Evolutionary conservation across 2,113 vertebrate species (phyloP).

Genomic region (Notothenia coriiceps): DNA sequence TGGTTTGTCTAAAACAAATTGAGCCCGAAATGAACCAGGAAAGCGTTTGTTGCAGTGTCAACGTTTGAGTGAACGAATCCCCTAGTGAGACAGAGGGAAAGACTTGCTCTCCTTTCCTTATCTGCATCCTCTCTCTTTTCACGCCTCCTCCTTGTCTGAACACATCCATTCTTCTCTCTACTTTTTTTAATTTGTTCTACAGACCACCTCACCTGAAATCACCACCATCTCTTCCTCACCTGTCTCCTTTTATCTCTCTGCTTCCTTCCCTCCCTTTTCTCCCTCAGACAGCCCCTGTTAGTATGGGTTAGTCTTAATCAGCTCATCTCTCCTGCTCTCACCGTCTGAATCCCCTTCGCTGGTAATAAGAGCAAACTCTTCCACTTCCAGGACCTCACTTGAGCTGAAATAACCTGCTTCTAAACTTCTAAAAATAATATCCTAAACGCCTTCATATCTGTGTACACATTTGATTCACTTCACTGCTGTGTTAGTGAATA

Average conservation of each 20-base stretch:
- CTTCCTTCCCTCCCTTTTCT: conserved; percentile 44
- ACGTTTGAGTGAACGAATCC: conserved; percentile 55
- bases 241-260: conserved; percentile 47
- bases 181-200: conserved; percentile 26
- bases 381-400: conserved; percentile 21
- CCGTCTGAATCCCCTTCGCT: conserved; percentile 26
- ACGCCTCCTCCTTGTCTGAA: conserved; percentile 19
- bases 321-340: conserved; percentile 36
- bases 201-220: conserved; percentile 38
- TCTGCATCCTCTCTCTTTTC: conserved; percentile 25
- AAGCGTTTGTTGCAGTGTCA: conserved; percentile 60
- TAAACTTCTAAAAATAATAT: neutral
- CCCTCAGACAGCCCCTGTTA: conserved; percentile 60
- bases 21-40: conserved; percentile 41
- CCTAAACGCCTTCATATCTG: neutral
- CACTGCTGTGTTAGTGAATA: conserved; percentile 35
- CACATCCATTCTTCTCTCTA: conserved; percentile 27
- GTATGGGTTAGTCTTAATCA: conserved; percentile 64
- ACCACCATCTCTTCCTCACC: conserved; percentile 51
- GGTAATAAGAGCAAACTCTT: conserved; percentile 52
- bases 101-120: conserved; percentile 30
- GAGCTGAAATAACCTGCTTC: neutral
- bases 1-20: conserved; percentile 48
- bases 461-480: conserved; percentile 8
- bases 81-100: conserved; percentile 22